Evolutionary conservation across 2,888 invertebrate genomes (phyloP).

Genomic region (Prosapia bicincta): DNA sequence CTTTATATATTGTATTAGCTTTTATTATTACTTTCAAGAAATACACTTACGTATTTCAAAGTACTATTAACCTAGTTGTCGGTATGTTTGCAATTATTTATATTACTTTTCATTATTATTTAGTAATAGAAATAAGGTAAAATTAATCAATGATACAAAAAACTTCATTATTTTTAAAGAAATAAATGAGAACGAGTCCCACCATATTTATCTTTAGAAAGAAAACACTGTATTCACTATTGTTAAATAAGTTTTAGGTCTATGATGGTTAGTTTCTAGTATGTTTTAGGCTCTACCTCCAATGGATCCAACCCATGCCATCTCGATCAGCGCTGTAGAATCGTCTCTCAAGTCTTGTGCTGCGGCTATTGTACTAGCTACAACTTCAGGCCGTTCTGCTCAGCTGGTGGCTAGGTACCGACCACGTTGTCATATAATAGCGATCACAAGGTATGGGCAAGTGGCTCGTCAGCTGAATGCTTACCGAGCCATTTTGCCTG

Average conservation of each 20-base stretch:
- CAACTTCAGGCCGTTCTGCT: conserved; percentile 69
- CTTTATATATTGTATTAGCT: no score
- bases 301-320: conserved; percentile 63
- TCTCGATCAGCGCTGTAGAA: conserved; percentile 69
- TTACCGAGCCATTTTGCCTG: conserved; percentile 62
- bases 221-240: no score
- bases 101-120: no score
- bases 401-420: conserved; percentile 63
- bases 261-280: background rate
- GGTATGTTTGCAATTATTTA: no score
- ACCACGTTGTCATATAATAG: conserved; percentile 71
- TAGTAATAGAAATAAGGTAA: no score
- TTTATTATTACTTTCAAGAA: no score
- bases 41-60: no score
- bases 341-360: conserved; percentile 66
- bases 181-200: no score
- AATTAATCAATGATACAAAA: background rate
- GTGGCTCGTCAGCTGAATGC: conserved; percentile 67
- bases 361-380: conserved; percentile 74
- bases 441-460: conserved; percentile 64
- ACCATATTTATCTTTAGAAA: no score
- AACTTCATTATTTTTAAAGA: no score
- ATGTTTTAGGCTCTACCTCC: conserved; percentile 48
- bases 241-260: no score
- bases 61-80: no score